Base-by-base conservation (phyloP, 2,888 invertebrate species). In the Willowsia nigromaculata region DNA sequence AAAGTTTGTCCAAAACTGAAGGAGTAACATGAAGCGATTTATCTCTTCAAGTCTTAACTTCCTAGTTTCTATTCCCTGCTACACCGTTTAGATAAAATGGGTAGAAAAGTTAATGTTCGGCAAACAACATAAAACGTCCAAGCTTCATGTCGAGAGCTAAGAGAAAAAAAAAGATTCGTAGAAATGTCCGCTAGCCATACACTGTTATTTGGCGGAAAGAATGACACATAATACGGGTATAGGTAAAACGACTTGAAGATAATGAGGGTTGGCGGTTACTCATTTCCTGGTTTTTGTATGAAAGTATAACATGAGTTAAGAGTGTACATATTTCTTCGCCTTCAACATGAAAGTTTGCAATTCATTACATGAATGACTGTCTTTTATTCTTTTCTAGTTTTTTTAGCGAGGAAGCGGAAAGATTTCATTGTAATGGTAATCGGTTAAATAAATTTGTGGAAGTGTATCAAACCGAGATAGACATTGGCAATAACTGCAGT, bases 21-120 rank as follows among this genome's bases (percentile, higher is more conserved):
- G 11, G 43, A 71, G 71, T 71, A 43, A 71, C 43, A 43, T 15
- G 71, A 71, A 25, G 27, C 71, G 71, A 71, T 71, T 71, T 47
- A 43, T 71, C 71, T 71, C 47, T 71, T 25, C 7, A 71, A 71
- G n/a, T 71, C 43, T 71, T 40, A 71, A 40, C 43, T 71, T 71
- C 2, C 71, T 27, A 13, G 2, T 25, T 18, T 33, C 33, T 71
- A 71, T 71, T 71, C 71, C 71, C 43, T 25, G 27, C 7, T 47
- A 25, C 27, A 22, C 13, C 43, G 71, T 71, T 71, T 71, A 40
- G 71, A 71, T 71, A 71, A 62, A 62, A 62, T 62, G 25, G 40
- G 18, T 65, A 25, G 65, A 9, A 37, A 65, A 71, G 71, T 43
- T 71, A 40, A 71, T 71, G 15, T 62, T 15, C 4, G 33, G 22